A percentile compares a stretch with the other conserved stretches of the same genome.
phyloP scores from a whole-genome alignment of 2,113 vertebrate species.

The Sus scrofa region DNA sequence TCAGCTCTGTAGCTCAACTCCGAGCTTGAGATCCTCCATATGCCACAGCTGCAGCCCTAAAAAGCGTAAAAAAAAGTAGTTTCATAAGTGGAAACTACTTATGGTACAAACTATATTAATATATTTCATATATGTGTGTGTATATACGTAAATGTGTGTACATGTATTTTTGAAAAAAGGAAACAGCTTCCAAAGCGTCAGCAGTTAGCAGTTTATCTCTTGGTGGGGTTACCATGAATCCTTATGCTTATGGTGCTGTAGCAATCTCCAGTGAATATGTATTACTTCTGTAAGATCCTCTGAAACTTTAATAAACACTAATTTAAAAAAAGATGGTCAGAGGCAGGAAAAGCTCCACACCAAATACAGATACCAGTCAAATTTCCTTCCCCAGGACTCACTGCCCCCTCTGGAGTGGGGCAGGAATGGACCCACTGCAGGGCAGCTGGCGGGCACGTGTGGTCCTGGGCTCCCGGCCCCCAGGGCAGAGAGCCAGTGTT shows the following conservation, averaged over 20 bases:
- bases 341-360: not conserved
- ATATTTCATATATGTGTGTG: not conserved
- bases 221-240: not conserved
- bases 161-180: not conserved
- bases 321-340: not conserved
- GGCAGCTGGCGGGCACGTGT: not conserved
- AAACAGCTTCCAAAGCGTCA: not conserved
- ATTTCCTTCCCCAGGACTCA: not conserved
- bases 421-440: not conserved
- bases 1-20: too few species aligned
- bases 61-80: not conserved
- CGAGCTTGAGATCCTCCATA: too few species aligned
- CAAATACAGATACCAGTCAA: not conserved
- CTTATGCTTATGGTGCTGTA: not conserved
- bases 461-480: rapidly evolving
- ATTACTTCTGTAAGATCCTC: not conserved
- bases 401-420: not conserved
- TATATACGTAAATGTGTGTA: rapidly evolving
- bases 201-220: not conserved
- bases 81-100: not conserved
- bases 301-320: not conserved
- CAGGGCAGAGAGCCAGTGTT: not conserved
- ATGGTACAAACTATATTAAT: not conserved
- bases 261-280: not conserved
- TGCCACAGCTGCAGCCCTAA: too few species aligned